Percentiles rank a stretch among this genome's conserved stretches.
These are phyloP conservation scores for Acanthoscelides obtectus DNA, from an alignment of 2,888 invertebrate species.

Conservation along the genomic window DNA sequence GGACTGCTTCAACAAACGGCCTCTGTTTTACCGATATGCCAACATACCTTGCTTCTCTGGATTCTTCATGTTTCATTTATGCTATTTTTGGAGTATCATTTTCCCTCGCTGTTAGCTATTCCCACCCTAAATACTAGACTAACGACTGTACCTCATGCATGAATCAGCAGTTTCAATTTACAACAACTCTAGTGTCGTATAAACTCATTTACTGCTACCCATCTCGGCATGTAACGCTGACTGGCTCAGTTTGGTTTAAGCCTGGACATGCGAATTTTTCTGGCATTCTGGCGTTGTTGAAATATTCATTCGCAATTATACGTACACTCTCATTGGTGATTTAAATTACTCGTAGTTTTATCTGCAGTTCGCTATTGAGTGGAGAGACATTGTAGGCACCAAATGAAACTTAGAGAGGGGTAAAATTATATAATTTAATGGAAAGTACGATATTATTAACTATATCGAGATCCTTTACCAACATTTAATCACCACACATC, in stretches of 20 bases:
- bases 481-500: no score
- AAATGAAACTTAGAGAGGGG: no score
- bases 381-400: neutral
- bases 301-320: neutral
- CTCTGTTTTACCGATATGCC: no score
- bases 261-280: neutral
- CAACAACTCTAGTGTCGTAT: neutral
- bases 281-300: neutral
- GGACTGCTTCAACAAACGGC: no score
- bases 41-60: no score
- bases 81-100: no score
- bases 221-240: neutral
- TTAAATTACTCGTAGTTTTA: neutral
- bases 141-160: neutral
- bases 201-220: neutral
- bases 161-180: neutral
- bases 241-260: neutral
- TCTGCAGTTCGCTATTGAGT: neutral
- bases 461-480: no score
- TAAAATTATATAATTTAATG: no score
- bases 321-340: neutral
- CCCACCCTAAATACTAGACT: no score
- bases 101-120: no score
- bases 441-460: no score
- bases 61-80: no score